Evolutionary conservation across 2,797 vertebrate species (phyloP), one percentile per base, ranked within the genome.

Genomic region (Balearica regulorum): DNA sequence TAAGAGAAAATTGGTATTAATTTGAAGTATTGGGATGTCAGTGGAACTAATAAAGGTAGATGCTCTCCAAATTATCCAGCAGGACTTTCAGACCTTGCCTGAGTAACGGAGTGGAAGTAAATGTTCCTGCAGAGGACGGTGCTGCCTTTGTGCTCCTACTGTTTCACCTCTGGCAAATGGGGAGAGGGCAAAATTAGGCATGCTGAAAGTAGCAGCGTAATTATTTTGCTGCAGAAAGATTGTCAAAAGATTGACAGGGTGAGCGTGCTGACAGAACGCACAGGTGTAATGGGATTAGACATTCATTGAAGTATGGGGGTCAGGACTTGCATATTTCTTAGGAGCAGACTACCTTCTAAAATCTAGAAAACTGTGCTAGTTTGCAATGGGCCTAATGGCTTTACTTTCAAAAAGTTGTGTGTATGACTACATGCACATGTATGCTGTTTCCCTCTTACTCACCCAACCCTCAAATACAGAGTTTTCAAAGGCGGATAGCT

Each of bases 1-100:
- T 86, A 96, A 97, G 51, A 95, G 89, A 95, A 98, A 97, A 96
- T 96, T 85, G 58, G 89, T 90, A 93, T 87, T 97, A 97, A 96
- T 96, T 95, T 90, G 94, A 97, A 98, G 85, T 96, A 88, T 82
- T 97, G 83, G 75, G 92, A 88, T 97, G 69, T 87, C 89, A 94
- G 87, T 84, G 87, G 84, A 97, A 85, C 60, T 95, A 91, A 87
- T 64, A 92, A 70, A 93, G 54, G 85, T 85, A 96, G 95, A 94
- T 87, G 29, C 64, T 92, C 54, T 96, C 89, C 65, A 92, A 84
- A 83, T 92, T 87, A 69, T 93, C 73, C 94, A 92, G 68, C 35
- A 94, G 72, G 75, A 95, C 41, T 97, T 95, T 86, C 69, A 91
- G 93, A 94, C 72, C 37, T 97, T 96, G 48, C 66, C 61, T 82